These are phyloP conservation scores for Copsychus sechellarum DNA, from an alignment of 2,113 vertebrate species.

Conservation along the genomic window DNA sequence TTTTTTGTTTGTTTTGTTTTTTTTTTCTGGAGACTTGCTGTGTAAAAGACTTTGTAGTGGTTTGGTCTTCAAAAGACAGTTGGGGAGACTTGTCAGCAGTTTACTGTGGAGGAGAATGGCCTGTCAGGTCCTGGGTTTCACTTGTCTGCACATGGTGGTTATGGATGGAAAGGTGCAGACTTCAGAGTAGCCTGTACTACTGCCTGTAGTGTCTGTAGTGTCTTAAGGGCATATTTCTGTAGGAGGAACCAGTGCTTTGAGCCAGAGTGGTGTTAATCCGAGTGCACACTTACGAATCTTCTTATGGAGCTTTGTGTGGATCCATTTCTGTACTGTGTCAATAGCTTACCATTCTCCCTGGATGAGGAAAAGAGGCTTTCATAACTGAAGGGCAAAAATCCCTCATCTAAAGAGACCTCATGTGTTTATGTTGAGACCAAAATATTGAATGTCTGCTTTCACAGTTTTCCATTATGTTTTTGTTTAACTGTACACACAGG, in stretches of 20 bases:
- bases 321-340: background rate
- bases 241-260: background rate
- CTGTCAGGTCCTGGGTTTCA: background rate
- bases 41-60: background rate
- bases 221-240: background rate
- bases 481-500: background rate
- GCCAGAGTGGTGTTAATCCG: background rate
- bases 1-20: background rate
- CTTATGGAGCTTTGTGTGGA: background rate
- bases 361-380: background rate
- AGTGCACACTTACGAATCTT: background rate
- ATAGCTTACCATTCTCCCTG: background rate
- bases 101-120: background rate
- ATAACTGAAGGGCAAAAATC: background rate
- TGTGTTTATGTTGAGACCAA: background rate
- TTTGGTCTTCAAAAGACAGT: background rate
- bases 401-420: background rate
- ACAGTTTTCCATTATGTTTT: background rate
- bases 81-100: background rate
- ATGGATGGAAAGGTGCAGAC: background rate
- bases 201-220: background rate
- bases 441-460: background rate
- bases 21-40: background rate
- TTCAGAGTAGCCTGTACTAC: background rate
- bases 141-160: background rate